Percentiles rank a stretch among this genome's conserved stretches.
Evolutionary conservation across 1,140 invertebrate genomes (phyloP).

Genomic region (Drosophila mojavensis): DNA sequence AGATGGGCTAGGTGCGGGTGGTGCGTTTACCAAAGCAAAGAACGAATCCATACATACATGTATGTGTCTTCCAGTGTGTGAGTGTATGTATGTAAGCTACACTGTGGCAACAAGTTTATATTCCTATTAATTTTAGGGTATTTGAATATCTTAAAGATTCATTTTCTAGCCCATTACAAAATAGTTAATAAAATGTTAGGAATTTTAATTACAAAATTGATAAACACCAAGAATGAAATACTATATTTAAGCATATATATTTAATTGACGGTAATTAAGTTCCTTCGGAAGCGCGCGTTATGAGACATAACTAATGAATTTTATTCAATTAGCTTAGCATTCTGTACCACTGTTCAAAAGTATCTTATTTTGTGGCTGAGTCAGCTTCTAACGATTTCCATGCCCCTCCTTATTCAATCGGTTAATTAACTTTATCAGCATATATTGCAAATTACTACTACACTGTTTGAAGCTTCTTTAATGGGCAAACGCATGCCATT

Average conservation of each 20-base stretch:
- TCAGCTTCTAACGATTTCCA: constrained; percentile 74
- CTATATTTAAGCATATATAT: background rate
- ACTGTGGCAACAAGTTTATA: constrained; percentile 6
- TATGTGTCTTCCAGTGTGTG: background rate
- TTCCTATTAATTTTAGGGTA: no score
- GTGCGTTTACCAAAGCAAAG: constrained; percentile 8
- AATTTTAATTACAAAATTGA: constrained; percentile 5
- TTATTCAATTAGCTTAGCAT: constrained; percentile 21
- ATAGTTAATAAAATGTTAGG: background rate
- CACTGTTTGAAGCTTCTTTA: constrained; percentile 25
- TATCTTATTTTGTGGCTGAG: constrained; percentile 58
- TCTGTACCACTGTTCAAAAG: constrained; percentile 48
- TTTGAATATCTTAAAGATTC: no score
- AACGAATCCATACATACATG: background rate
- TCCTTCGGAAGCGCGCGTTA: background rate
- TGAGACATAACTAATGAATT: constrained; percentile 1
- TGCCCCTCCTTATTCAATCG: constrained; percentile 41
- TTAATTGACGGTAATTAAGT: constrained; percentile 26
- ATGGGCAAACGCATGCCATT: constrained; percentile 29
- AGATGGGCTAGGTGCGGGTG: background rate
- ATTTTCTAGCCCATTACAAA: no score
- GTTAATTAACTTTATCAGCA: constrained; percentile 79
- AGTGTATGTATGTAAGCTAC: background rate
- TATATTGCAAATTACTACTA: constrained; percentile 49
- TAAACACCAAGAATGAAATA: no score